These are phyloP conservation scores for Agelastica alni DNA, from an alignment of 2,888 invertebrate species.

Conservation along the genomic window DNA sequence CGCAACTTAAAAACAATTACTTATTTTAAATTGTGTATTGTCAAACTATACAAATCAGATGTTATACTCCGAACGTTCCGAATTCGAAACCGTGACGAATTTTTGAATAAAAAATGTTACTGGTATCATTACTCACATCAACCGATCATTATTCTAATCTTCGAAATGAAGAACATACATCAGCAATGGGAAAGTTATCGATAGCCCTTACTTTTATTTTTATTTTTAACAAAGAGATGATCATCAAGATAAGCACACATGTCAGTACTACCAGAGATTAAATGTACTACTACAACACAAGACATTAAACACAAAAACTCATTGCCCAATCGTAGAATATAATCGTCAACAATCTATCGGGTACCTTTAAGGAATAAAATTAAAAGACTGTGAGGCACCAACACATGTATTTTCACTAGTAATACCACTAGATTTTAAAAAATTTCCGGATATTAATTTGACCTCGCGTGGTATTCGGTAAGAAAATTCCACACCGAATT, in stretches of 20 bases:
- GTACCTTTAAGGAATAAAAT: too few species aligned
- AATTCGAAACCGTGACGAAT: neutral
- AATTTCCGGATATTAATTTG: too few species aligned
- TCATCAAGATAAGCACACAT: neutral
- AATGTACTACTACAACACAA: neutral
- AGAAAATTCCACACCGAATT: too few species aligned
- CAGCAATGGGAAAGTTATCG: neutral
- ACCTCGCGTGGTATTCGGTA: too few species aligned
- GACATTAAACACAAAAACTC: neutral
- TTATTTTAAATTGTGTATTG: neutral
- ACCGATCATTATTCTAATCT: neutral
- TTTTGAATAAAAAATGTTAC: neutral
- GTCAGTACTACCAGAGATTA: neutral
- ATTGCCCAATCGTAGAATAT: neutral
- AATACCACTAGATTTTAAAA: too few species aligned
- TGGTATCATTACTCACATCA: slow-evolving; percentile 1
- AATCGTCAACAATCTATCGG: neutral
- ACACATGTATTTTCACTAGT: too few species aligned
- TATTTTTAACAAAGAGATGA: neutral
- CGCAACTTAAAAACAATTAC: neutral
- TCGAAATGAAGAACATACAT: neutral
- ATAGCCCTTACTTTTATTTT: too few species aligned
- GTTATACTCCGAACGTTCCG: neutral
- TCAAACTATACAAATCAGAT: neutral
- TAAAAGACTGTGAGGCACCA: too few species aligned